Percentiles rank a stretch among this genome's conserved stretches.
phyloP scores from a whole-genome alignment of 1,140 invertebrate species.

The Drosophila sp. region DNA sequence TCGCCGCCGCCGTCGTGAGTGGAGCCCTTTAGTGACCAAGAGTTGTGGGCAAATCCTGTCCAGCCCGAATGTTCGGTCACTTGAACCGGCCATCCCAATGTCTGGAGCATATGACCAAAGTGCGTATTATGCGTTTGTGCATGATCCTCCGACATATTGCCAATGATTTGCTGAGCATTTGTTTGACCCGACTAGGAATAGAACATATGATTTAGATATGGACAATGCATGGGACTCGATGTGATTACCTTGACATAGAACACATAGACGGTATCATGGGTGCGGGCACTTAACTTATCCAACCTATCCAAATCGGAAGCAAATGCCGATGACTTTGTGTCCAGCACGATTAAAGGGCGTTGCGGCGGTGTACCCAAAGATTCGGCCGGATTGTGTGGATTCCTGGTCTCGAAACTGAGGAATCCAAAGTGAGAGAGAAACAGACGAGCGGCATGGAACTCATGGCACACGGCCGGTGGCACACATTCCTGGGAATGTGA shows the following conservation, averaged over 20 bases:
- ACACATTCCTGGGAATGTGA: slow-evolving; percentile 88
- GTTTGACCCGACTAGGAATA: slow-evolving; percentile 92
- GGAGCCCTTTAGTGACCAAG: slow-evolving; percentile 86
- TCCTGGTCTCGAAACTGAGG: slow-evolving; percentile 89
- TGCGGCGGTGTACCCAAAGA: slow-evolving; percentile 83
- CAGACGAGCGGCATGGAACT: slow-evolving; percentile 96
- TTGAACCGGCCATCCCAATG: slow-evolving; percentile 94
- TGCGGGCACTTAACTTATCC: slow-evolving; percentile 91
- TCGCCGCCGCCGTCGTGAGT: background rate
- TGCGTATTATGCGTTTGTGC: slow-evolving; percentile 82
- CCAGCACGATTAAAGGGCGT: slow-evolving; percentile 88
- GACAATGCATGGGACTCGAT: slow-evolving; percentile 16
- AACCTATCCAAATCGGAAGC: slow-evolving; percentile 89
- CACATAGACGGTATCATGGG: slow-evolving; percentile 96
- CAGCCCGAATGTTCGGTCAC: slow-evolving; percentile 93
- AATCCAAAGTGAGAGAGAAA: slow-evolving; percentile 98
- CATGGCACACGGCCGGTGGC: slow-evolving; percentile 92
- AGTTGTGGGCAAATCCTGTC: slow-evolving; percentile 93
- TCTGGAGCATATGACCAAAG: slow-evolving; percentile 91
- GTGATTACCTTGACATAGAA: slow-evolving; percentile 97
- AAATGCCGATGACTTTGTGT: slow-evolving; percentile 89
- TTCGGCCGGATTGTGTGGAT: slow-evolving; percentile 82
- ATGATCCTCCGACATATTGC: slow-evolving; percentile 89
- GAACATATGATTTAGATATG: background rate
- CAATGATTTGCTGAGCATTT: slow-evolving; percentile 89